Base-by-base conservation (phyloP, 2,797 vertebrate genomes). In the Rhincodon typus region DNA sequence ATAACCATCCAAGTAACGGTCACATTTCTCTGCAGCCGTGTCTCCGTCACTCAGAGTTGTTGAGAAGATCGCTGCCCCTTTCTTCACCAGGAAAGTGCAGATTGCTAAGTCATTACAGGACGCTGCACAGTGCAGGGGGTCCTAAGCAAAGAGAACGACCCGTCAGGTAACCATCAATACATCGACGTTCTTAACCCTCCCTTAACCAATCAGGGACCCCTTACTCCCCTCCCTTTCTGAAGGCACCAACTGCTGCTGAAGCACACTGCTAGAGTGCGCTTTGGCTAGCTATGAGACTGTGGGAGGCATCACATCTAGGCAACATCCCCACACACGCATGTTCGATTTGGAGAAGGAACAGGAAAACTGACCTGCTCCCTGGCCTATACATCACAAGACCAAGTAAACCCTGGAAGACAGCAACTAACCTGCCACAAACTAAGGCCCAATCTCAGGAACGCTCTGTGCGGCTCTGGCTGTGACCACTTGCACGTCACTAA, bases 81-180 rank as follows among this genome's bases (percentile, higher is more conserved):
- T 98, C 77, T 98, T 98, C 96, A 99, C 98, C 97, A 99, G 95
- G 1, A 98, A 98, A 95, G 98, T 98, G 46, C 99, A 99, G 95
- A 99, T 97, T 0, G 96, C 96, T 0, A 97, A 98, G 97, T 99
- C 99, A 0, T 99, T 99, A 96, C 99, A 99, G 0, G 99, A 99
- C 0, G 99, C 99, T 0, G 99, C 98, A 0, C 99, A 99, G 95
- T 99, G 99, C 96, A 99, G 96, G 0, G 98, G 0, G 99, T 99
- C 99, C 99, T 99, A 96, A 21, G 67, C 2, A 50, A 0, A 15
- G 13, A 66, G n/a, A 19, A n/a, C 3, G 87, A 94, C 0, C 38
- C 17, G 0, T 38, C 38, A 84, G 42, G 5, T 23, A 25, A 86
- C n/a, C 12, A 34, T 7, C 72, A 77, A 77, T 1, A 70, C 72